phyloP scores from a whole-genome alignment of 2,113 vertebrate genomes.

The Pseudorectes ferrugineus region DNA sequence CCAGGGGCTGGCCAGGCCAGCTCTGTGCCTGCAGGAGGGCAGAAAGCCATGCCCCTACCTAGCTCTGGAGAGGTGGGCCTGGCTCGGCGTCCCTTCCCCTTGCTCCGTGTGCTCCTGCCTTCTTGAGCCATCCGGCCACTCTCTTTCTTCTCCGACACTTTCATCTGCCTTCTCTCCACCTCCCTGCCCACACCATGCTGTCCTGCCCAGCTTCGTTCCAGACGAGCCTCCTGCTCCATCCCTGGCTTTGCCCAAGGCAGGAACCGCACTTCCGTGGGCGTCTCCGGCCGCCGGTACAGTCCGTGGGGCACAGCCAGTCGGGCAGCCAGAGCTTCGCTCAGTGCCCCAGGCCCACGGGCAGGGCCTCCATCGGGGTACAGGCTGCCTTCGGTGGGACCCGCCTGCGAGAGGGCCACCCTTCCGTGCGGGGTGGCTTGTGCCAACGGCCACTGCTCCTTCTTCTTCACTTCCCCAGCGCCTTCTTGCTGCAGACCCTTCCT shows the following conservation, averaged over 20 bases:
- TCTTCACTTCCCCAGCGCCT: constrained; percentile 16
- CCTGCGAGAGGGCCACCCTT: background rate
- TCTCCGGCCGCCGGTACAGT: constrained; percentile 53
- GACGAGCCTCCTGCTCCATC: constrained; percentile 46
- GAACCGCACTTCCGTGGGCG: constrained; percentile 53
- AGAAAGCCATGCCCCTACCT: constrained; percentile 71
- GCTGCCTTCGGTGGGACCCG: background rate
- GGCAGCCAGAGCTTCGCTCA: constrained; percentile 45
- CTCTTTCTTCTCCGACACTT: constrained; percentile 72
- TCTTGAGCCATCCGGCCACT: constrained; percentile 72
- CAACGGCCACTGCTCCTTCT: constrained; percentile 58
- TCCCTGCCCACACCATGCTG: constrained; percentile 56
- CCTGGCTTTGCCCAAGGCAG: constrained; percentile 70
- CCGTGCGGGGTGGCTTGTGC: background rate
- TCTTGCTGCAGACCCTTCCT: constrained; percentile 55
- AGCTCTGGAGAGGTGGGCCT: constrained; percentile 89
- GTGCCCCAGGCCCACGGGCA: constrained; percentile 26
- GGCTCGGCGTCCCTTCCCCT: constrained; percentile 83
- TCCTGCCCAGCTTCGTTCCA: constrained; percentile 73
- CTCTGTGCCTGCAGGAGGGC: background rate
- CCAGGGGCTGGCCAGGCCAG: background rate
- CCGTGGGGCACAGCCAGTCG: constrained; percentile 1
- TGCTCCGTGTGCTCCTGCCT: constrained; percentile 75
- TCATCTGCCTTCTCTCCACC: constrained; percentile 66
- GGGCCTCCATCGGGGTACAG: background rate